Percentiles rank a stretch among this genome's conserved stretches.
These are phyloP conservation scores for Neuroterus valhalla DNA, from an alignment of 1,140 invertebrate species.

Conservation along the genomic window DNA sequence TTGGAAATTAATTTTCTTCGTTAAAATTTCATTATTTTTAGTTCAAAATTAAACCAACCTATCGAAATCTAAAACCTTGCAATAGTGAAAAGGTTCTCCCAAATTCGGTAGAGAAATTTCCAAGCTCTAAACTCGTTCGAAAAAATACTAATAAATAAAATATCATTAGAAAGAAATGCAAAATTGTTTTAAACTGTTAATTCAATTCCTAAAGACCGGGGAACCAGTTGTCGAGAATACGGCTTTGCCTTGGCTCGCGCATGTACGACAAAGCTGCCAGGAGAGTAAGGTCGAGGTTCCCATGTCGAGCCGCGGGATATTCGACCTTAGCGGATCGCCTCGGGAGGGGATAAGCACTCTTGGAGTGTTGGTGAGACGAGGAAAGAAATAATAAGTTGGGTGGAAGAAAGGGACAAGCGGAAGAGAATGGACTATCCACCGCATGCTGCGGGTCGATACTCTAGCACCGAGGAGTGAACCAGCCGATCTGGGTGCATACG, in stretches of 20 bases:
- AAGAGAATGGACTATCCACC: conserved; percentile 21
- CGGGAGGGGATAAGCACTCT: conserved; percentile 19
- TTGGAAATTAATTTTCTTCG: no score
- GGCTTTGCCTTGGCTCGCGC: conserved; percentile 48
- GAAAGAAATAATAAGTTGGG: conserved; percentile 13
- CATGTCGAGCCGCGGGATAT: conserved; percentile 38
- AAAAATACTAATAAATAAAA: no score
- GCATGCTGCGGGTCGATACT: conserved; percentile 63
- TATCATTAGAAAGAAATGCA: no score
- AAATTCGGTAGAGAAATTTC: no score
- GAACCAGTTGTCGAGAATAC: conserved; percentile 27
- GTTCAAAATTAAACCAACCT: no score
- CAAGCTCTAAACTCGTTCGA: no score
- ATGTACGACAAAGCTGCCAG: conserved; percentile 51
- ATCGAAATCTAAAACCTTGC: no score
- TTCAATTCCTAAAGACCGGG: conserved; percentile 1
- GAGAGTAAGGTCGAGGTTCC: conserved; percentile 37
- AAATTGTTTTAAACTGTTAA: no score
- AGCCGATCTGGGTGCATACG: conserved; percentile 47
- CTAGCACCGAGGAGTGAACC: conserved; percentile 50
- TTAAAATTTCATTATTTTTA: no score
- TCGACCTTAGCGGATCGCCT: conserved; percentile 35
- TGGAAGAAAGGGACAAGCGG: conserved; percentile 1
- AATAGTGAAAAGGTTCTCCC: no score
- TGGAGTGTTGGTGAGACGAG: conserved; percentile 12